Evolutionary conservation across 2,113 vertebrate species (phyloP).

Genomic region (Haemorhous mexicanus): DNA sequence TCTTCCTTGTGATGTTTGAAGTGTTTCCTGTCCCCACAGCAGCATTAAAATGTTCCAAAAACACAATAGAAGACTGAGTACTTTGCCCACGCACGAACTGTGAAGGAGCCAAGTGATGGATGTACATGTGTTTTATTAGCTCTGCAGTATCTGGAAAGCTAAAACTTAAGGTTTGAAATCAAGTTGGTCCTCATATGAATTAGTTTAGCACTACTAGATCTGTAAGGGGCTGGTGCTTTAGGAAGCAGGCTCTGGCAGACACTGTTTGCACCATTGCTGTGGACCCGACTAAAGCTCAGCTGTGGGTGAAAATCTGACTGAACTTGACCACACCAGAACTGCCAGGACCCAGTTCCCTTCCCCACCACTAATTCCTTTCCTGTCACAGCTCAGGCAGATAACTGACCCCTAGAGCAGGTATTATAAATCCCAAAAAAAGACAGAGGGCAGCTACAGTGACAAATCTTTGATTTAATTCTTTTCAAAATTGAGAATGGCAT

Average conservation of each 20-base stretch:
- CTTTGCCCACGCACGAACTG: neutral
- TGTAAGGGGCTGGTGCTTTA: neutral
- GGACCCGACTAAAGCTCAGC: neutral
- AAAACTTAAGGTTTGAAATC: neutral
- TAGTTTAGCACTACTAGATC: neutral
- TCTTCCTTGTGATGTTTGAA: slow-evolving; percentile 2
- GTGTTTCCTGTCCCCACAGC: neutral
- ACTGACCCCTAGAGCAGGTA: neutral
- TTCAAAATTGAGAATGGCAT: neutral
- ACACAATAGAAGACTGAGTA: neutral
- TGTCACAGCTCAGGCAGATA: neutral
- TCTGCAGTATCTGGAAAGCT: neutral
- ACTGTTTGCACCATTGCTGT: neutral
- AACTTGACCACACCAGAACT: neutral
- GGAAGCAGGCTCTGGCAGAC: neutral
- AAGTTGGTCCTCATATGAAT: neutral
- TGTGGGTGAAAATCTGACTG: neutral
- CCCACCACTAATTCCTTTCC: neutral
- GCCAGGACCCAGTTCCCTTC: neutral
- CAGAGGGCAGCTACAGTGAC: neutral
- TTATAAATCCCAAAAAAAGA: neutral
- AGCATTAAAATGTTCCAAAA: neutral
- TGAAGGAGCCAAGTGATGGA: neutral
- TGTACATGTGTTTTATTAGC: neutral
- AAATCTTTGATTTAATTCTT: neutral